A percentile compares a stretch with the other conserved stretches of the same genome.
phyloP scores from a whole-genome alignment of 2,888 invertebrate species.

The Mantis religiosa region DNA sequence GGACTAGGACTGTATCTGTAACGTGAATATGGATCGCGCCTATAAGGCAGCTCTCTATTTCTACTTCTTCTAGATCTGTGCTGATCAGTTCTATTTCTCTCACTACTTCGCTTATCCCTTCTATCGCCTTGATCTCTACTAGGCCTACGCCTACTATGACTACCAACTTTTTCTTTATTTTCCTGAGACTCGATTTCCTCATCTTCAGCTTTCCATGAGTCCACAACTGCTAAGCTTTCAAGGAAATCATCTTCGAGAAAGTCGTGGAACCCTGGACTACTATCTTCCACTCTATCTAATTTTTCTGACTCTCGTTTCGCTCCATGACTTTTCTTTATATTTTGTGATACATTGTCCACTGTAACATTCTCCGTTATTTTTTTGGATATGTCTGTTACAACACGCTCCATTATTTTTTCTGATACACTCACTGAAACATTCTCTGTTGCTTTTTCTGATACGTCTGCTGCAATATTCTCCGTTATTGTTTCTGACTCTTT shows the following conservation, averaged over 20 bases:
- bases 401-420: background rate
- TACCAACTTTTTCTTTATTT: background rate
- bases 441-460: no score
- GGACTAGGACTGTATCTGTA: background rate
- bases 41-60: background rate
- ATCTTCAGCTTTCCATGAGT: background rate
- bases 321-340: background rate
- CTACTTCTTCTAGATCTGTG: background rate
- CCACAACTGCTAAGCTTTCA: background rate
- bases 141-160: background rate
- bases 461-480: no score
- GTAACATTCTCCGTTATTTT: no score
- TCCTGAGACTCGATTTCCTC: background rate
- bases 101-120: background rate
- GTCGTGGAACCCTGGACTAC: background rate
- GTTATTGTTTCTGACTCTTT: no score
- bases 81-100: background rate
- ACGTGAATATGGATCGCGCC: background rate
- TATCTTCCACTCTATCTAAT: background rate
- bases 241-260: conserved; percentile 20
- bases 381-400: no score
- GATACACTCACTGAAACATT: no score
- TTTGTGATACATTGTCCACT: no score
- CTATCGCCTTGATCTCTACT: background rate
- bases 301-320: background rate